Evolutionary conservation across 2,797 vertebrate species (phyloP), one percentile per base, ranked within the genome.

Genomic region (Rhabdomys pumilio): DNA sequence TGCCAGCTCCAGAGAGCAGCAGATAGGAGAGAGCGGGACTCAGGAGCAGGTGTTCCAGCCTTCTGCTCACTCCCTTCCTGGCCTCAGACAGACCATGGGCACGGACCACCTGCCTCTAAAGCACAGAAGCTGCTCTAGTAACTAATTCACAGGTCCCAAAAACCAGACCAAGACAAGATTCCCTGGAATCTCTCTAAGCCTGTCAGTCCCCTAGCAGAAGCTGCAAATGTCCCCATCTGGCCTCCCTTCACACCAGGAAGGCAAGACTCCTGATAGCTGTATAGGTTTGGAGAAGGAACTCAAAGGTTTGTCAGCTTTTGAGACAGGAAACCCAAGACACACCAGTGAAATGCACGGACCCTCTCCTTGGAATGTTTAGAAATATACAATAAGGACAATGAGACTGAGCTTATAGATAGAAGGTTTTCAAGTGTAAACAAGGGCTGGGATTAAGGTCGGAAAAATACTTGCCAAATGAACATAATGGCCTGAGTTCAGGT

Each of bases 1-100:
- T 86, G n/a, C 34, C 34, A 95, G 57, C 59, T 86, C 65, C 93
- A 93, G 41, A 61, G 83, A 79, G 59, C 69, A 65, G 41, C 82
- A 50, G 41, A 0, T 1, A 10, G 41, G 55, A 34, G 38, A 76
- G 41, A 53, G 34, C 7, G 15, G 50, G 24, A 50, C 29, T n/a
- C 34, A 57, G 89, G 72, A 77, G 44, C 4, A 38, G 57, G n/a
- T 55, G 59, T 6, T 41, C 22, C 19, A 10, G 29, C 1, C 1
- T 67, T 80, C 29, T n/a, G 24, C 38, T 65, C 59, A 44, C 69
- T 79, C 91, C 61, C 65, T 95, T 84, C 73, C 38, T n/a, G 38
- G 31, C 57, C 44, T 53, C 44, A 50, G n/a, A n/a, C 65, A 73
- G 38, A 75, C 17, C 1, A 2, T 1, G 38, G 57, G n/a, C 19